Conservation (phyloP, 1,140 invertebrate genomes). For the Ostrea denselamellosa region DNA sequence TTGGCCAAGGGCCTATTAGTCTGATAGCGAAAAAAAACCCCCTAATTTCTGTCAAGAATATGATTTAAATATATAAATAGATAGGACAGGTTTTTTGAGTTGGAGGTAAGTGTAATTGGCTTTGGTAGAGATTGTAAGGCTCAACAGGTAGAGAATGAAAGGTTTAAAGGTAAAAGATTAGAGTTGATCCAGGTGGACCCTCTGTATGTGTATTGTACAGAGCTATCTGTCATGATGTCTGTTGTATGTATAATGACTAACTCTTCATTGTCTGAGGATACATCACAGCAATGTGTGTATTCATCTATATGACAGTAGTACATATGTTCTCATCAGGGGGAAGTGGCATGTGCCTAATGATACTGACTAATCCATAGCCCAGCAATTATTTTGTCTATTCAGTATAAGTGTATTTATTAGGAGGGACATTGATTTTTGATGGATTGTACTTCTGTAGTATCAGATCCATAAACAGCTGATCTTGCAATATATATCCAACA, state of each 20-base stretch:
- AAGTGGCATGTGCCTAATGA: constrained; percentile 14
- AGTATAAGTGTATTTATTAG: neutral
- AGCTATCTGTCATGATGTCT: constrained; percentile 17
- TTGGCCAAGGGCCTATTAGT: neutral
- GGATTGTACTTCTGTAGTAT: neutral
- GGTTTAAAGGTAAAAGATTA: constrained; percentile 38
- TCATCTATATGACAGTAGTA: neutral
- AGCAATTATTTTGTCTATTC: constrained; percentile 20
- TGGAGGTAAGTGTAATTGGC: neutral
- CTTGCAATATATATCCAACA: neutral
- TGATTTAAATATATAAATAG: constrained; percentile 23
- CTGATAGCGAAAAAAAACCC: no score
- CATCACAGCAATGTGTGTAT: constrained; percentile 20
- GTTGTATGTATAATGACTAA: constrained; percentile 12
- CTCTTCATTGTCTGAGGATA: neutral
- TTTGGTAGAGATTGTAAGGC: neutral
- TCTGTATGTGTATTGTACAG: neutral
- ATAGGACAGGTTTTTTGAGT: constrained; percentile 30
- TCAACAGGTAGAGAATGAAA: neutral
- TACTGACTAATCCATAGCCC: neutral
- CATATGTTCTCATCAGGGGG: constrained; percentile 9
- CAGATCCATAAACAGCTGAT: constrained; percentile 16
- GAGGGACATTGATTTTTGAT: neutral
- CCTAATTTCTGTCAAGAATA: no score
- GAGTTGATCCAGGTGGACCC: neutral